A percentile compares a stretch with the other conserved stretches of the same genome.
These are phyloP conservation scores for Dolichotis patagonum DNA, from an alignment of 2,113 vertebrate genomes.

Conservation along the genomic window DNA sequence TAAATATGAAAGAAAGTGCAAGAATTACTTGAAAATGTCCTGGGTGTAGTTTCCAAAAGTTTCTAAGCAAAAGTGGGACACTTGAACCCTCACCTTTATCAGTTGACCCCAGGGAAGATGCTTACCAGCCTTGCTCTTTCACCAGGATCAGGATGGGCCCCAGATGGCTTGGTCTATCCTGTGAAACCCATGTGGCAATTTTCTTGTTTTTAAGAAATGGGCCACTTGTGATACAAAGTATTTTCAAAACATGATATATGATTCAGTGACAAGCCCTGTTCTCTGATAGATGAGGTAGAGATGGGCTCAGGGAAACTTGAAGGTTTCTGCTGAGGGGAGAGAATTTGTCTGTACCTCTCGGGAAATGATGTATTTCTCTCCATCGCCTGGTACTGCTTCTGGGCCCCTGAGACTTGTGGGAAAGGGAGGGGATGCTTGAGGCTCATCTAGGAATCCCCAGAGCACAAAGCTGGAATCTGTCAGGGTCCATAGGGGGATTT, in stretches of 20 bases:
- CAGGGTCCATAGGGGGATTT: neutral
- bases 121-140: neutral
- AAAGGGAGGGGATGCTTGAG: neutral
- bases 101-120: neutral
- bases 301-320: conserved; percentile 31
- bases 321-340: neutral
- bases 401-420: conserved; percentile 4
- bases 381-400: neutral
- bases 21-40: neutral
- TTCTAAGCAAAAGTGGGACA: neutral
- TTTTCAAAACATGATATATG: conserved; percentile 61
- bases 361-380: conserved; percentile 13
- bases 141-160: neutral
- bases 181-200: neutral
- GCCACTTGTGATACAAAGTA: neutral
- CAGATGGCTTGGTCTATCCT: neutral
- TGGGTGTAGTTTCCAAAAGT: neutral
- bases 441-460: neutral
- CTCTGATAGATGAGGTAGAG: conserved; percentile 63
- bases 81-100: neutral
- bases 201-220: conserved; percentile 46
- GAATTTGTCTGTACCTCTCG: neutral
- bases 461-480: neutral
- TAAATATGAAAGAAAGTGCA: neutral
- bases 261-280: conserved; percentile 49